Base-by-base conservation (phyloP, 2,113 vertebrate genomes). In the Mixornis gularis region DNA sequence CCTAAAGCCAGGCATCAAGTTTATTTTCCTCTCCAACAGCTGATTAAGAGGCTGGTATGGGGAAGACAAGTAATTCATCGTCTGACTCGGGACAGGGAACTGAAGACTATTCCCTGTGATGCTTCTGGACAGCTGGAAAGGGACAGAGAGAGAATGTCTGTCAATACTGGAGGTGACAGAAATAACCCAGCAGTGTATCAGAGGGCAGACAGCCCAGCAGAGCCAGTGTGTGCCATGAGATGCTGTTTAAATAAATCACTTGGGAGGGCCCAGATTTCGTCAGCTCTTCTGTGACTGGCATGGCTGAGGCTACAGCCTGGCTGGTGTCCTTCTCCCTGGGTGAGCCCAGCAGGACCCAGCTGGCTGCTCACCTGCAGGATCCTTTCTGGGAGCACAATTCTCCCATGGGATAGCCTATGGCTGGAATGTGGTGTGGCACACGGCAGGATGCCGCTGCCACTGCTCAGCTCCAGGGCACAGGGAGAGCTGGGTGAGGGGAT, bases 121-220 rank as follows among this genome's bases (percentile, higher is more conserved):
- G 60, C 65, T 60, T 93, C 92, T 77, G 88, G 83, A 56, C 94
- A 96, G 94, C 86, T 96, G 95, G 78, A 53, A 94, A 38, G 49
- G 85, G 76, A 84, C 82, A 87, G 79, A 34, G 49, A 34, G 80
- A 79, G 76, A 82, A 73, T 11, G 83, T 49, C 65, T 90, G 83
- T 90, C 87, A 48, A 2, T 71, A 27, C 17, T 59, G 86, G 73
- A 77, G 3, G 3, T 52, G 90, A 73, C 93, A 78, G 85, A 94
- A 96, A 95, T 90, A 95, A 83, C 84, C 30, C 25, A 1, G 63
- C 66, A 25, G 17, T 79, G 27, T 10, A 55, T 41, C 90, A 87
- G 85, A 73, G 73, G 58, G 51, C 88, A 91, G 90, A 46, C 77
- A 52, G 91, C 66, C 48, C 49, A 34, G 36, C 6, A 5, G 41